phyloP scores from a whole-genome alignment of 2,113 vertebrate species.

The Myxocyprinus asiaticus region DNA sequence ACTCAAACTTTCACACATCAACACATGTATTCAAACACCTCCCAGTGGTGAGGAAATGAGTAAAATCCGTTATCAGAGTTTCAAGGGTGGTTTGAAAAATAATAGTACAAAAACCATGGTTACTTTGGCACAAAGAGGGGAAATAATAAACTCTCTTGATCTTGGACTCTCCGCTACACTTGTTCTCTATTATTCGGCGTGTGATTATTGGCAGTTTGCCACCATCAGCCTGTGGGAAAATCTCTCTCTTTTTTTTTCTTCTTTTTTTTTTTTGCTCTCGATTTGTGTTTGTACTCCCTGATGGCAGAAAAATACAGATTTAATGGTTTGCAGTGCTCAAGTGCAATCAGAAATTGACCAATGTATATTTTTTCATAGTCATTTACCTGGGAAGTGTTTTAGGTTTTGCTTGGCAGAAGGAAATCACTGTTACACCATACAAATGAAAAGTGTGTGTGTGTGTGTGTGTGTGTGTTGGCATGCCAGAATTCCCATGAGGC shows the following conservation, averaged over 20 bases:
- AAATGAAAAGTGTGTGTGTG: slow-evolving; percentile 12
- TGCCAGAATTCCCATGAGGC: background rate
- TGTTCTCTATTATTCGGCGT: slow-evolving; percentile 35
- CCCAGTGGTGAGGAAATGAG: slow-evolving; percentile 30
- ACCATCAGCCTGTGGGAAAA: slow-evolving; percentile 6
- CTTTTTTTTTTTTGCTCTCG: slow-evolving; percentile 9
- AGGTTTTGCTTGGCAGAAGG: background rate
- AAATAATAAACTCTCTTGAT: slow-evolving; percentile 43
- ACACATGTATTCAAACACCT: background rate
- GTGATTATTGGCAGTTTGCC: slow-evolving; percentile 47
- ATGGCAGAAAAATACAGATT: slow-evolving; percentile 13
- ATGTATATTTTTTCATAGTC: slow-evolving; percentile 22
- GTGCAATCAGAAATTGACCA: background rate
- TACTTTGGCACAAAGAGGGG: slow-evolving; percentile 41
- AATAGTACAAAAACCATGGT: slow-evolving; percentile 54
- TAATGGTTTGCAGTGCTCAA: background rate
- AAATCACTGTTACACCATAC: background rate
- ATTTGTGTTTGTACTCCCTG: slow-evolving; percentile 18
- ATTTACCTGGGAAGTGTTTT: slow-evolving; percentile 8
- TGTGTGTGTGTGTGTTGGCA: background rate
- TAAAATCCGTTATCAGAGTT: slow-evolving; percentile 49
- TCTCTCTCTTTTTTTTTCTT: too few species aligned
- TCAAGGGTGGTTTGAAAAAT: slow-evolving; percentile 48
- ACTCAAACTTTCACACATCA: background rate
- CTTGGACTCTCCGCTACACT: slow-evolving; percentile 37